phyloP scores from a whole-genome alignment of 2,888 invertebrate species.

The Diabrotica balteata region DNA sequence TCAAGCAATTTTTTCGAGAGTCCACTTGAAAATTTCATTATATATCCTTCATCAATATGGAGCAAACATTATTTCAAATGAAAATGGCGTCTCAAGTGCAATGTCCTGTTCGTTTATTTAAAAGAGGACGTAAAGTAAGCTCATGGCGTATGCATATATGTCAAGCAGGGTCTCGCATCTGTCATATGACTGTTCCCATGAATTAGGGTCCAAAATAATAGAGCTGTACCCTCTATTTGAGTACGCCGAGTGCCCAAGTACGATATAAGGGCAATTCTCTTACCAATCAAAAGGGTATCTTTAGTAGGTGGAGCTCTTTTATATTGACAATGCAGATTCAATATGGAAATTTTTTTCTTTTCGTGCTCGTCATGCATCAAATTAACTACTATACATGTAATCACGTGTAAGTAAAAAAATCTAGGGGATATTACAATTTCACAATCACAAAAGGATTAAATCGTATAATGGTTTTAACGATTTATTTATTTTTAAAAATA shows the following conservation, averaged over 20 bases:
- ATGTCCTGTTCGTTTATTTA: constrained; percentile 43
- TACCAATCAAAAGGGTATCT: constrained; percentile 51
- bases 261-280: constrained; percentile 47
- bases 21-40: constrained; percentile 31
- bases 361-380: constrained; percentile 23
- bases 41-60: constrained; percentile 17
- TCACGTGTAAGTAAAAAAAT: constrained; percentile 15
- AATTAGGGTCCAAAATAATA: constrained; percentile 48
- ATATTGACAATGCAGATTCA: constrained; percentile 37
- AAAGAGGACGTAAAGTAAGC: constrained; percentile 41
- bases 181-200: constrained; percentile 52
- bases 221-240: constrained; percentile 51
- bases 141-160: constrained; percentile 43
- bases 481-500: too few species aligned
- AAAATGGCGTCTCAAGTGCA: constrained; percentile 46
- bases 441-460: too few species aligned
- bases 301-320: constrained; percentile 48
- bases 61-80: constrained; percentile 34
- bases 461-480: too few species aligned
- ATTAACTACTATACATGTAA: constrained; percentile 27
- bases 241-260: constrained; percentile 45
- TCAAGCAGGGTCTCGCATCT: constrained; percentile 52
- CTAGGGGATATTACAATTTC: too few species aligned
- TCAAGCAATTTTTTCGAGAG: constrained; percentile 22
- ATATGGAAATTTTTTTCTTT: constrained; percentile 36